These are phyloP conservation scores for Drosophila seguyi DNA, from an alignment of 1,140 invertebrate species.

Conservation along the genomic window DNA sequence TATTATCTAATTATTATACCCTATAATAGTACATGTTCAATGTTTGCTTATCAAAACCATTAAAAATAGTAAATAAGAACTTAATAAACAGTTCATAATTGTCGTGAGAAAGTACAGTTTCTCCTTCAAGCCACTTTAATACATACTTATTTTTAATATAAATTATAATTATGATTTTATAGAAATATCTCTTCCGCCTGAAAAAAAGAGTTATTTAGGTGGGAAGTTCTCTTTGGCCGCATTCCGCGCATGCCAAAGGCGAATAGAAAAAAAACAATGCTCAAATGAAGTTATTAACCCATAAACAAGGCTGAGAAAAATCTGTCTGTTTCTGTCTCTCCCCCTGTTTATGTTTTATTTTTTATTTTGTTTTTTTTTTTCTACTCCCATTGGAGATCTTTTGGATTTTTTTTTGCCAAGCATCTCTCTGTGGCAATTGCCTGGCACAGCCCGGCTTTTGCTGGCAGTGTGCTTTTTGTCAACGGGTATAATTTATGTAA, in stretches of 20 bases:
- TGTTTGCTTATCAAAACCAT: background rate
- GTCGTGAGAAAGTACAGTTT: background rate
- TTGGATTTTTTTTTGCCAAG: conserved; percentile 11
- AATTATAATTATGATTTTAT: background rate
- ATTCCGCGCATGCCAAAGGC: conserved; percentile 22
- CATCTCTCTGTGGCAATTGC: conserved; percentile 39
- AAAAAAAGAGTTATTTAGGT: background rate
- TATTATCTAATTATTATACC: too few relatives aligned
- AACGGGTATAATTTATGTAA: conserved; percentile 72
- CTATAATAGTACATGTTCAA: too few relatives aligned
- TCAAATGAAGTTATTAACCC: conserved; percentile 67
- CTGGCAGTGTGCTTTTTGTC: conserved; percentile 42
- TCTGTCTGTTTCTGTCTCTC: conserved; percentile 23
- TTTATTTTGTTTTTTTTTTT: background rate
- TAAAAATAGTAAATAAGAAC: background rate
- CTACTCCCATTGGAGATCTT: conserved; percentile 1
- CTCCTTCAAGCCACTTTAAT: background rate
- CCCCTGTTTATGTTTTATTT: background rate
- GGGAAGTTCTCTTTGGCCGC: conserved; percentile 21
- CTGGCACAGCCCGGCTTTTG: conserved; percentile 12
- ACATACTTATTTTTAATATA: too few relatives aligned
- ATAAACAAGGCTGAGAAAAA: conserved; percentile 53
- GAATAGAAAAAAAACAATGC: conserved; percentile 20
- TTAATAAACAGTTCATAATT: background rate
- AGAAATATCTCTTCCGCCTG: conserved; percentile 3